Evolutionary conservation across 1,140 invertebrate genomes (phyloP).

Genomic region (Carcinoscorpius rotundicauda): DNA sequence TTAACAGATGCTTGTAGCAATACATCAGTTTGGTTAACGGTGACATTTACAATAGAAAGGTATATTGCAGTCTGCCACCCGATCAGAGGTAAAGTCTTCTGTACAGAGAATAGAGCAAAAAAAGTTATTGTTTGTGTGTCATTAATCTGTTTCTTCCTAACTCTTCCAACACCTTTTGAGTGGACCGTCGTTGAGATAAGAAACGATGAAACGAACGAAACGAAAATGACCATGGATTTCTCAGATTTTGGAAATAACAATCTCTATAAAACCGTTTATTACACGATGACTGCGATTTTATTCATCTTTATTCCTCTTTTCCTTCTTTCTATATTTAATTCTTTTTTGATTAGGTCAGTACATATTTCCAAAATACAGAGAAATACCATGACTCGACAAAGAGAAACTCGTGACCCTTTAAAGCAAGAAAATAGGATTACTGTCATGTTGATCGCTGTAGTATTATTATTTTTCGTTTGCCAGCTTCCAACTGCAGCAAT

Average conservation of each 20-base stretch:
- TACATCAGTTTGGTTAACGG: slow-evolving; percentile 61
- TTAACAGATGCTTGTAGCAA: slow-evolving; percentile 50
- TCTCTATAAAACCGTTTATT: slow-evolving; percentile 48
- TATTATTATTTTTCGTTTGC: slow-evolving; percentile 57
- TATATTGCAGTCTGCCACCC: slow-evolving; percentile 65
- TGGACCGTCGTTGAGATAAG: slow-evolving; percentile 31
- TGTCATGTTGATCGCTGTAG: slow-evolving; percentile 57
- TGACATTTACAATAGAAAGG: slow-evolving; percentile 61
- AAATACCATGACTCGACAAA: slow-evolving; percentile 39
- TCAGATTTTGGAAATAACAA: slow-evolving; percentile 38
- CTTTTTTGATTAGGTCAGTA: slow-evolving; percentile 52
- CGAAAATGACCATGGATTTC: slow-evolving; percentile 5
- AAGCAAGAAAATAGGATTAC: slow-evolving; percentile 57
- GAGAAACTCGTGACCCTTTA: slow-evolving; percentile 27
- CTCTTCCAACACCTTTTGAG: slow-evolving; percentile 50
- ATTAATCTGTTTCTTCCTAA: slow-evolving; percentile 49
- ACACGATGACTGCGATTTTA: slow-evolving; percentile 48
- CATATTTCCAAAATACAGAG: slow-evolving; percentile 42
- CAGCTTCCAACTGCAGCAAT: slow-evolving; percentile 51
- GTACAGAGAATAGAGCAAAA: slow-evolving; percentile 44
- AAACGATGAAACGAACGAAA: slow-evolving; percentile 23
- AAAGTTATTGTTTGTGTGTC: slow-evolving; percentile 47
- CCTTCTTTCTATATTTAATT: slow-evolving; percentile 56
- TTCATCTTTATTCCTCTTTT: slow-evolving; percentile 53
- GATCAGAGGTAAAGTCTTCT: slow-evolving; percentile 54